Evolutionary conservation across 2,113 vertebrate genomes (phyloP).

Genomic region (Amphiprion percula): DNA sequence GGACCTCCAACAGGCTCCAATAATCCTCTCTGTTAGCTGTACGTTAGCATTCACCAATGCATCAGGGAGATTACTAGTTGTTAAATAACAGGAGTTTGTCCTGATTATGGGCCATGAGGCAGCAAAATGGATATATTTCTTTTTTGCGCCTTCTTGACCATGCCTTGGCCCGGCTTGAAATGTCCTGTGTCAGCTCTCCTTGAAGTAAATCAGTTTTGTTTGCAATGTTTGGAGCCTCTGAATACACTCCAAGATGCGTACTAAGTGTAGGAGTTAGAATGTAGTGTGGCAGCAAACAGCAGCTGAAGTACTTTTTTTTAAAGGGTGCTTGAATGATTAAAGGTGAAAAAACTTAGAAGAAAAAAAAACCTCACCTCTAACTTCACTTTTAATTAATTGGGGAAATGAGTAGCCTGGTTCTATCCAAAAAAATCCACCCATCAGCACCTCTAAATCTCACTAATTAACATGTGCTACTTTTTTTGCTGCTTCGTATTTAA

Average conservation of each 20-base stretch:
- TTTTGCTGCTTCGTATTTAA: neutral
- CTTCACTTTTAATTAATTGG: neutral
- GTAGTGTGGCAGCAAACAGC: too few relatives aligned
- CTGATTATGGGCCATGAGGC: neutral
- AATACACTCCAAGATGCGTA: neutral
- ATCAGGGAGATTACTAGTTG: slow-evolving; percentile 24
- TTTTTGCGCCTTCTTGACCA: neutral
- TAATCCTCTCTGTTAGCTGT: slow-evolving; percentile 39
- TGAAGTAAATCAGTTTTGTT: neutral
- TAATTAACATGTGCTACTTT: neutral
- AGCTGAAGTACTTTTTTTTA: too few relatives aligned
- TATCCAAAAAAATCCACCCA: neutral
- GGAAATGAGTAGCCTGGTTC: neutral
- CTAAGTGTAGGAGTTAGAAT: too few relatives aligned
- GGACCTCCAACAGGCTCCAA: slow-evolving; percentile 37
- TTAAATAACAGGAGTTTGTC: neutral
- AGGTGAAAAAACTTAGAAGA: too few relatives aligned
- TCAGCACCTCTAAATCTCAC: neutral
- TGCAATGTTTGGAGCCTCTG: neutral
- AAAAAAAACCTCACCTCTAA: neutral
- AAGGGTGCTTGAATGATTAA: too few relatives aligned
- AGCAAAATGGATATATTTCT: slow-evolving; percentile 3
- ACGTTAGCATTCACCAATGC: slow-evolving; percentile 19
- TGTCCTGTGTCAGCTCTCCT: neutral
- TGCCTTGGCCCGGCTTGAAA: neutral